Base-by-base conservation (phyloP, 1,140 invertebrate genomes). In the Cryptotermes secundus region DNA sequence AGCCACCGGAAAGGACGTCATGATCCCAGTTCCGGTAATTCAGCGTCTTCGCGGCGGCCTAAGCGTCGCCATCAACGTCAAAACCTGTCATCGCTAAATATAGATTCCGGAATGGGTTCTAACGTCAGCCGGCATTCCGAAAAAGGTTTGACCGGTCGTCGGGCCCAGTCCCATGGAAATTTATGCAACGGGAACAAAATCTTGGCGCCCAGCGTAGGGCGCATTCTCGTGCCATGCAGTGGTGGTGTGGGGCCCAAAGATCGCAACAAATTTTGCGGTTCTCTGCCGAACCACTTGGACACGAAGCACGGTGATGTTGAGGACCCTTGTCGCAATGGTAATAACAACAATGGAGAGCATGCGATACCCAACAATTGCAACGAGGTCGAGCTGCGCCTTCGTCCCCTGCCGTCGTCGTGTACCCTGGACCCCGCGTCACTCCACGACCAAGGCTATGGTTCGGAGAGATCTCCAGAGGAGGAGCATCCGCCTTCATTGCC, bases 361-460 rank as follows among this genome's bases (percentile, higher is more conserved):
- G 91, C 86, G 1, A 19, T 59, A 89, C 79, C 85, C 16, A 83
- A 86, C 49, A 80, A 84, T 12, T 83, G 85, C 79, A 82, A 84
- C 22, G 85, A 85, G 42, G 59, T 87, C 83, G 85, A 86, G 45
- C 65, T 87, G 42, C 83, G 84, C 34, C 81, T 87, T 12, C 83
- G 59, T 79, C 42, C 45, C 1, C n/a, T 86, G 16, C 45, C 45
- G 85, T 42, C 36, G 3, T 24, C 38, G 31, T 45, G 14, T 0
- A 26, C 45, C 81, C 22, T 81, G 65, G n/a, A 38, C 49, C 59
- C 83, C 53, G 59, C 53, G 3, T 59, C 92, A 45, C 92, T 93
- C 36, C 94, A 94, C 88, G 94, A 95, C 89, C 94, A 95, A 87
- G 95, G 95, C 59, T 95, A 96, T 88, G 94, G 93, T 4, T 95